A percentile compares a stretch with the other conserved stretches of the same genome.
These are phyloP conservation scores for Aromia moschata DNA, from an alignment of 2,888 invertebrate genomes.

Conservation along the genomic window DNA sequence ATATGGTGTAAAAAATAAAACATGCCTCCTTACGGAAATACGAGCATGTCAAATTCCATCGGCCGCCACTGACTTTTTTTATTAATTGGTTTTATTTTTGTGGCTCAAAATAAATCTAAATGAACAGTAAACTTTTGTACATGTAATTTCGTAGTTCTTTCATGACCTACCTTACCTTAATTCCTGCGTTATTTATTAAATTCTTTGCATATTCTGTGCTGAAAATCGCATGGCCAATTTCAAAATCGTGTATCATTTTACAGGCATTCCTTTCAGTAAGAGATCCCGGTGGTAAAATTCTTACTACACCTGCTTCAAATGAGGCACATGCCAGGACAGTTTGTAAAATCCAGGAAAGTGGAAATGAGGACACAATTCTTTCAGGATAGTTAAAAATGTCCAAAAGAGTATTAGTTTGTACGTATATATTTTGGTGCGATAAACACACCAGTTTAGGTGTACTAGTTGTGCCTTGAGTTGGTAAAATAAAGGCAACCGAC, in stretches of 20 bases:
- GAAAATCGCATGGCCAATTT: constrained; percentile 50
- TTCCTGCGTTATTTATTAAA: constrained; percentile 48
- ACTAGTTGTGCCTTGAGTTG: constrained; percentile 51
- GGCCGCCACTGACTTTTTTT: too few species aligned
- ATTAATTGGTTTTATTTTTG: too few species aligned
- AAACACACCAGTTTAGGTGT: constrained; percentile 52
- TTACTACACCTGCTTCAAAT: constrained; percentile 46
- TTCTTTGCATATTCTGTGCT: constrained; percentile 50
- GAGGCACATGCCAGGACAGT: constrained; percentile 49
- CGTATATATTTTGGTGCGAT: constrained; percentile 52
- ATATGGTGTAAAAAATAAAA: too few species aligned
- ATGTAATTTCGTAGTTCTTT: too few species aligned
- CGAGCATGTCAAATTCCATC: too few species aligned
- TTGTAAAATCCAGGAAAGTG: constrained; percentile 53
- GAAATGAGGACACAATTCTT: constrained; percentile 53
- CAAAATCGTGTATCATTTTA: constrained; percentile 54
- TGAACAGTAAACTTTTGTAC: too few species aligned
- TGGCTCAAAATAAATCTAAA: too few species aligned
- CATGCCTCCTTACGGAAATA: too few species aligned
- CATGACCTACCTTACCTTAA: too few species aligned
- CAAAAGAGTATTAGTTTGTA: constrained; percentile 44
- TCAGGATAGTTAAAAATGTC: constrained; percentile 45
- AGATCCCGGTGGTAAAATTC: constrained; percentile 45
- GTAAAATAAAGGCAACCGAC: constrained; percentile 53
- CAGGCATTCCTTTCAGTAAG: constrained; percentile 52